Evolutionary conservation across 2,113 vertebrate species (phyloP), one percentile per base, ranked within the genome.

Genomic region (Peromyscus polionotus): DNA sequence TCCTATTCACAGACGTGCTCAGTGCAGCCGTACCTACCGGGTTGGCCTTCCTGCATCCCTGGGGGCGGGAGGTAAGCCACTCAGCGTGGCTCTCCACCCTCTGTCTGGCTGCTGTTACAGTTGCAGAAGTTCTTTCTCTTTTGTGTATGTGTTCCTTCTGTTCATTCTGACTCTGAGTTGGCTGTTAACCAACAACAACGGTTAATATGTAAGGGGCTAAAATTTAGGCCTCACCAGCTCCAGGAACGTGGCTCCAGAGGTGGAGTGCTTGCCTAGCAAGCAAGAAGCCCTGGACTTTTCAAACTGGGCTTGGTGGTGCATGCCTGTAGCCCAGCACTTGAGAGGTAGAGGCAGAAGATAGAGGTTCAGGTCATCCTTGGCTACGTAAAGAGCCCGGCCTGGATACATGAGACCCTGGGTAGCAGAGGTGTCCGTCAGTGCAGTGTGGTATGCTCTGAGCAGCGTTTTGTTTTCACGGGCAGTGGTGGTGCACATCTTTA

Each of bases 51-150:
- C 80, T 28, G n/a, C 39, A 26, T 22, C 84, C 54, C 13, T 1
- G 0, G 6, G 90, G 42, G 42, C 3, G 42, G 42, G 42, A 84
- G 59, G 90, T 80, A 79, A 63, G 96, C 97, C 39, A 93, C 94
- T 88, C 88, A 91, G 93, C 96, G 95, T 95, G 39, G 67, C 94
- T 19, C 2, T 76, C 9, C 63, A 63, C 79, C 79, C 48, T 96
- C 36, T 68, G 14, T 54, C 42, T 92, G 77, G 80, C 93, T n/a
- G 13, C 42, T 51, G 33, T 51, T 12, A 65, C 5, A 48, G 28
- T 79, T 65, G 42, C 12, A 57, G 5, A 63, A 45, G 33, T n/a
- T 45, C 54, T 48, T 42, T 77, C 24, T 48, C 33, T 79, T 61
- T 36, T 36, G 5, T 65, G 42, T 42, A 16, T 1, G 10, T 36